Evolutionary conservation across 2,888 invertebrate species (phyloP).

Genomic region (Cecidostiba fungosa): DNA sequence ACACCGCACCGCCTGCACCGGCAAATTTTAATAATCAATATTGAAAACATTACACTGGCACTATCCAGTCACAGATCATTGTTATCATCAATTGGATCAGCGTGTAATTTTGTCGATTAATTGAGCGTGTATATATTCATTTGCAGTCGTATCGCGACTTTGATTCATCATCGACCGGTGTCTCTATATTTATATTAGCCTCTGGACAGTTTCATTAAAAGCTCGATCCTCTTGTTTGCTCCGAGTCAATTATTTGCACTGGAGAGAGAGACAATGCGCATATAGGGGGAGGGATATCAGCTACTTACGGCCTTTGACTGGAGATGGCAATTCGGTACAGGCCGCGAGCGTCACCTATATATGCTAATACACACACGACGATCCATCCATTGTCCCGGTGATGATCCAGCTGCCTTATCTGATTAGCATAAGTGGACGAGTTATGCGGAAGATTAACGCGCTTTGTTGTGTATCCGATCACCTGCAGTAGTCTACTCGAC

Average conservation of each 20-base stretch:
- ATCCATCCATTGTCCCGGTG: neutral
- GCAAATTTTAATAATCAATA: slow-evolving; percentile 55
- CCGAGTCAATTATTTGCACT: slow-evolving; percentile 3
- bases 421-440: slow-evolving; percentile 33
- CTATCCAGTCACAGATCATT: too few species aligned
- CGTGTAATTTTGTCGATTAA: slow-evolving; percentile 55
- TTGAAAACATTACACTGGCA: too few species aligned
- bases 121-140: too few species aligned
- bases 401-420: slow-evolving; percentile 31
- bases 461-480: slow-evolving; percentile 5
- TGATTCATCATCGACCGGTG: neutral
- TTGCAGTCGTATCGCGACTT: too few species aligned
- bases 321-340: neutral
- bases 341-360: neutral
- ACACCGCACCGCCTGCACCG: neutral
- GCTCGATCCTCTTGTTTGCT: neutral
- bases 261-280: neutral
- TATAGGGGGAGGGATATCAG: neutral
- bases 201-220: neutral
- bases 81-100: slow-evolving; percentile 62
- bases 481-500: too few species aligned
- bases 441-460: neutral
- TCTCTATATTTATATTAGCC: neutral
- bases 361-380: slow-evolving; percentile 20
- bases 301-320: slow-evolving; percentile 18